Conservation (phyloP, 2,888 invertebrate species). For the Lissocephala sabroskyi region DNA sequence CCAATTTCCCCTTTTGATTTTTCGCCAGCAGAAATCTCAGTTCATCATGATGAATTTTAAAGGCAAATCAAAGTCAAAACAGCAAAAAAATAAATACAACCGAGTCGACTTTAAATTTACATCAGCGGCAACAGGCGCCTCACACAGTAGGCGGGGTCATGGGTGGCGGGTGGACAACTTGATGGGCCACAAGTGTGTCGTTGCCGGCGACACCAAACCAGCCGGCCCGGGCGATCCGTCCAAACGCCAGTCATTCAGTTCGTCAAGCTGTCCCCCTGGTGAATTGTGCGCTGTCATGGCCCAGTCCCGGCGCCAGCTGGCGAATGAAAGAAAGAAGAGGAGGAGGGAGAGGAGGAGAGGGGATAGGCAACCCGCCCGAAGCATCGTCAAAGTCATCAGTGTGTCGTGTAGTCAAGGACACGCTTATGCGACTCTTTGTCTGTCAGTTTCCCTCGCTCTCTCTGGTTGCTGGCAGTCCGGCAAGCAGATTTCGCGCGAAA, state of each 20-base stretch:
- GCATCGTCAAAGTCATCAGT: neutral
- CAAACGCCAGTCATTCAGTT: neutral
- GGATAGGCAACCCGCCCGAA: neutral
- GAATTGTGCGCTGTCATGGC: slow-evolving; percentile 1
- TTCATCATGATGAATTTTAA: too few relatives aligned
- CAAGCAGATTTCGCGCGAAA: slow-evolving; percentile 4
- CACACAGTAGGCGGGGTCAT: too few relatives aligned
- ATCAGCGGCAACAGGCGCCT: too few relatives aligned
- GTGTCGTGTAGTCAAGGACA: slow-evolving; percentile 34
- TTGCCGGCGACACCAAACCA: slow-evolving; percentile 31
- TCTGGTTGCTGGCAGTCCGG: slow-evolving; percentile 10
- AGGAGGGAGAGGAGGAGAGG: neutral
- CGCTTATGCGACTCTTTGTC: slow-evolving; percentile 23
- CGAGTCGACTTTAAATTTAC: too few relatives aligned
- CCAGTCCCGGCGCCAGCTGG: neutral
- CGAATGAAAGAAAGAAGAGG: neutral
- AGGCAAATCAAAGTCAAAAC: too few relatives aligned
- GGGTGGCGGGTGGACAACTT: slow-evolving; percentile 11
- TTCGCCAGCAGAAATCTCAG: too few relatives aligned
- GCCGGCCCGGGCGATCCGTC: too few relatives aligned
- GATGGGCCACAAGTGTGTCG: slow-evolving; percentile 57
- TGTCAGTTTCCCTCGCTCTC: too few relatives aligned
- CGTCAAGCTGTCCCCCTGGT: neutral
- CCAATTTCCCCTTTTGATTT: too few relatives aligned
- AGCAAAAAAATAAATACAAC: too few relatives aligned